Conservation (phyloP, 1,140 invertebrate species). For the Panagrolaimus sp. region DNA sequence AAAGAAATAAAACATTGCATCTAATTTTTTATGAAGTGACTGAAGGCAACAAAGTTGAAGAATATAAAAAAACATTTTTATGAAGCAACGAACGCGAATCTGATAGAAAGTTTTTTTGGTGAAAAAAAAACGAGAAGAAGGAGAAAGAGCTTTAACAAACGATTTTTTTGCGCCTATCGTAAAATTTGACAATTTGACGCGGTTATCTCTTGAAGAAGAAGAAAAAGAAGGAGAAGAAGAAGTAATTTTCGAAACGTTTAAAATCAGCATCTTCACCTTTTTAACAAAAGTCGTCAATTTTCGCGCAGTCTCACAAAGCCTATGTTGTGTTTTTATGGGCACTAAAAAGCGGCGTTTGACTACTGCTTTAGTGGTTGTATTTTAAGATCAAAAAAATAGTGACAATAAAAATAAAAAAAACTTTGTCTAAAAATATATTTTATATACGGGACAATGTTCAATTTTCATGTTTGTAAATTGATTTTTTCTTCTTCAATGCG, state of each 20-base stretch:
- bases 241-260: slow-evolving; percentile 7
- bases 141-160: slow-evolving; percentile 1
- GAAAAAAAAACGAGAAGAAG: neutral
- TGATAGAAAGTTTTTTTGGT: neutral
- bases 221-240: neutral
- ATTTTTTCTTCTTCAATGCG: no score
- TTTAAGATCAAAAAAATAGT: neutral
- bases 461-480: no score
- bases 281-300: slow-evolving; percentile 4
- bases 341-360: slow-evolving; percentile 10
- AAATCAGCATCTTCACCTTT: no score
- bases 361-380: slow-evolving; percentile 10
- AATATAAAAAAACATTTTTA: slow-evolving; percentile 12
- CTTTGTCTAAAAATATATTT: slow-evolving; percentile 11
- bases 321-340: neutral
- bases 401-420: no score
- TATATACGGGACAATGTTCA: neutral
- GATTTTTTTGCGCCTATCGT: neutral
- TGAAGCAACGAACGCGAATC: slow-evolving; percentile 7
- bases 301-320: slow-evolving; percentile 14
- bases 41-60: slow-evolving; percentile 9
- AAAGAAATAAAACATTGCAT: slow-evolving; percentile 8
- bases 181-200: slow-evolving; percentile 6
- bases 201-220: neutral
- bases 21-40: neutral